Base-by-base conservation (phyloP, 2,888 invertebrate species). In the Oxystoma pomonae region DNA sequence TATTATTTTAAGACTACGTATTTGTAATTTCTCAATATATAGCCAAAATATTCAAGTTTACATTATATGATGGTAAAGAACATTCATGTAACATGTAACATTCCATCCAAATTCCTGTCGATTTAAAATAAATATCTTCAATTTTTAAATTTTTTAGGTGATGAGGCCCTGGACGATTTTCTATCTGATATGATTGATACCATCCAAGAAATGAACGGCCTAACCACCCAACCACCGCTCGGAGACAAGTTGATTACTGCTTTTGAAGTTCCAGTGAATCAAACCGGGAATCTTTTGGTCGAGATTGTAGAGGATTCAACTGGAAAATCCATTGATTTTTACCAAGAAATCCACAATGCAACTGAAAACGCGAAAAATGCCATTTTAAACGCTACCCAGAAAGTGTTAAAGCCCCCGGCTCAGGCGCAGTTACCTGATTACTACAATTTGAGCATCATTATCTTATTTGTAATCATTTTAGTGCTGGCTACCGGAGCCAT, bases 281-380 rank as follows among this genome's bases (percentile, higher is more conserved):
- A 53, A 53, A 17, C 53, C 7, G 60, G 63, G 1, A 22, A 57
- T 20, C 22, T 56, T 19, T 16, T 57, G 12, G 55, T 60, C 9
- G 56, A 60, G 55, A 35, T 63, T 16, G 17, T 57, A 1, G 53
- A 60, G 53, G 60, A 63, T 51, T 2, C 53, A 1, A 20, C 60
- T 20, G 63, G 63, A 7, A 57, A 63, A 22, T 60, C 60, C 16
- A 19, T 63, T 17, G 55, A 63, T 18, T 20, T 63, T 5, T 20
- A 56, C 19, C 53, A 60, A 19, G 60, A 63, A 64, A 22, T 22
- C 17, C 3, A 35, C 35, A 21, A 53, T 60, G 56, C 55, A 18
- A 52, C 55, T 58, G 18, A 50, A 35, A 3, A 35, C 5, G 35
- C 35, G 3, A 35, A 35, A 35, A 12, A 3, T 35, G 35, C 35